phyloP scores from a whole-genome alignment of 2,113 vertebrate genomes.

The Chionis minor region DNA sequence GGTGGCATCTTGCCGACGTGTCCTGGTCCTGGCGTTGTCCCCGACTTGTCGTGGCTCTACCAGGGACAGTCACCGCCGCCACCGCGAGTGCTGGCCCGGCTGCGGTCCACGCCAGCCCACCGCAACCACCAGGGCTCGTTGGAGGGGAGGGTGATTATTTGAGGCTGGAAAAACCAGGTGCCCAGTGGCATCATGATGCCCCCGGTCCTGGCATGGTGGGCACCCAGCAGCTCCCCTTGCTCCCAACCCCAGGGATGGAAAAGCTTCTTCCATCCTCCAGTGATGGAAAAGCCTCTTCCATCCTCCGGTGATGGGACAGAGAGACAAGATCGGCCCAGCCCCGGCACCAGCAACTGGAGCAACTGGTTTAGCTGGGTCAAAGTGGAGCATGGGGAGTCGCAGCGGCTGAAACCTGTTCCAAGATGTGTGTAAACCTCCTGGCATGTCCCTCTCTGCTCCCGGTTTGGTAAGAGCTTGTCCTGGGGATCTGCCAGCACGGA shows the following conservation, averaged over 20 bases:
- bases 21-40: neutral
- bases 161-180: neutral
- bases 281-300: neutral
- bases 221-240: neutral
- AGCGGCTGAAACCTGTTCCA: constrained; percentile 26
- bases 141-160: rapidly evolving
- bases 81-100: rapidly evolving
- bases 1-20: rapidly evolving
- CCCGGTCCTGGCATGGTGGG: rapidly evolving
- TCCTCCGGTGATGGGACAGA: neutral
- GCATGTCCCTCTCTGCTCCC: neutral
- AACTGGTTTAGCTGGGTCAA: constrained; percentile 48
- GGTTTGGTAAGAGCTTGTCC: neutral
- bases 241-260: neutral
- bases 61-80: rapidly evolving
- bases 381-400: neutral
- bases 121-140: rapidly evolving
- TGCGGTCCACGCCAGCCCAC: neutral
- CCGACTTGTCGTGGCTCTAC: rapidly evolving
- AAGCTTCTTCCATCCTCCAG: too few species aligned
- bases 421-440: constrained; percentile 14
- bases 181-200: rapidly evolving
- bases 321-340: constrained; percentile 12
- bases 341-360: constrained; percentile 17
- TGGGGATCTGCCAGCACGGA: neutral